Evolutionary conservation across 64 coral and sea anemone genomes (phyloP).

Genomic region (Catalaphyllia jardinei): DNA sequence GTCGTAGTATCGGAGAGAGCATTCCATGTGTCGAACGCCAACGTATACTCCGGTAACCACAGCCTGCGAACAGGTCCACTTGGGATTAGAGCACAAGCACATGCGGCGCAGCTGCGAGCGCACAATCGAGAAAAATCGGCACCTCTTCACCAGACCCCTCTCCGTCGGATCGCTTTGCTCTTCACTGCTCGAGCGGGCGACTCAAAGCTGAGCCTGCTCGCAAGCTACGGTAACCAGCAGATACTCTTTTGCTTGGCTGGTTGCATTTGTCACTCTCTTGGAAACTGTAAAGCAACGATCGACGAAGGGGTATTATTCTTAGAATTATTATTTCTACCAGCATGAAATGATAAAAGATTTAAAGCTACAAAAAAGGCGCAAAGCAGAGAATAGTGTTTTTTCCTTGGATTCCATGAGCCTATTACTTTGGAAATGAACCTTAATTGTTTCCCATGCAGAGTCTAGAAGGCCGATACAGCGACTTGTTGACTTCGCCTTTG

Average conservation of each 20-base stretch:
- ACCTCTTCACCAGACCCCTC: too few relatives aligned
- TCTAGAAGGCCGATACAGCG: background rate
- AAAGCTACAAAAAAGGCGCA: background rate
- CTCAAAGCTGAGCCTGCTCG: too few relatives aligned
- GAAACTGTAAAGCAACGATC: slow-evolving; percentile 5
- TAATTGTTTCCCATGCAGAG: background rate
- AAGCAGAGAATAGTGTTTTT: background rate
- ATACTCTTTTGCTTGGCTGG: background rate
- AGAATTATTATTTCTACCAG: slow-evolving; percentile 34
- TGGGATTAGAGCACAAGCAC: too few relatives aligned
- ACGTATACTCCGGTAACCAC: too few relatives aligned
- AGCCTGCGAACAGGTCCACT: too few relatives aligned
- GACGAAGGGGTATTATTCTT: background rate
- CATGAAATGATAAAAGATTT: slow-evolving; percentile 6
- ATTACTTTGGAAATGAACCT: background rate
- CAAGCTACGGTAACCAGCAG: background rate
- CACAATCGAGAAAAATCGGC: too few relatives aligned
- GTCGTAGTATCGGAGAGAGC: slow-evolving; percentile 13
- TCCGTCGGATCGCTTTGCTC: too few relatives aligned
- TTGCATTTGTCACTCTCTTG: background rate
- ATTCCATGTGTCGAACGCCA: slow-evolving; percentile 24
- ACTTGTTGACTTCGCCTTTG: background rate
- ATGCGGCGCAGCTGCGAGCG: too few relatives aligned
- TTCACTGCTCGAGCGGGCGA: too few relatives aligned
- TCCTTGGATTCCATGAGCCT: slow-evolving; percentile 27